phyloP scores from a whole-genome alignment of 2,797 vertebrate genomes.

The Takifugu ocellatus region DNA sequence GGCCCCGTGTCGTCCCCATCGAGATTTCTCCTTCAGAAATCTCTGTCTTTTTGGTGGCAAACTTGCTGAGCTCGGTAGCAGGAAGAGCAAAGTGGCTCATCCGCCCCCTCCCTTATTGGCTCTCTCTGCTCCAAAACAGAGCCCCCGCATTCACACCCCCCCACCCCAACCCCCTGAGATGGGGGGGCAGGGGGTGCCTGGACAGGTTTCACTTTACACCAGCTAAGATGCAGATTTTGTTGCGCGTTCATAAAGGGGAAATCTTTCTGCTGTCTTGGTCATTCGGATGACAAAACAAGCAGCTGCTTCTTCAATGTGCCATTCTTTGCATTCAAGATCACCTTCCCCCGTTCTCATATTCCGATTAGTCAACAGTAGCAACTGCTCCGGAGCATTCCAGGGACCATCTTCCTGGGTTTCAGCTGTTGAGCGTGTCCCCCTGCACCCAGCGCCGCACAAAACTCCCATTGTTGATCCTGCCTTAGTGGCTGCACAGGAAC shows the following conservation, averaged over 20 bases:
- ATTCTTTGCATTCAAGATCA: slow-evolving; percentile 97
- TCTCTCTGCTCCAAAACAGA: slow-evolving; percentile 67
- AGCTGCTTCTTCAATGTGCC: slow-evolving; percentile 97
- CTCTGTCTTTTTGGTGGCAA: slow-evolving; percentile 30
- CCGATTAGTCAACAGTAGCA: slow-evolving; percentile 99
- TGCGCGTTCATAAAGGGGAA: slow-evolving; percentile 40
- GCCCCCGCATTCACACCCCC: slow-evolving; percentile 43
- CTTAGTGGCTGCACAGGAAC: slow-evolving; percentile 77
- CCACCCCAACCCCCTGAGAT: slow-evolving; percentile 21
- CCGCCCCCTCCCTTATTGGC: slow-evolving; percentile 66
- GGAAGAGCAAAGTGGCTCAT: slow-evolving; percentile 39
- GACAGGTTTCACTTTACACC: slow-evolving; percentile 70
- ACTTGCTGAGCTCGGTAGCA: slow-evolving; percentile 34
- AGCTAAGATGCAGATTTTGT: slow-evolving; percentile 69
- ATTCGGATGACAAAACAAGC: slow-evolving; percentile 89
- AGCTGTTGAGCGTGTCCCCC: slow-evolving; percentile 87
- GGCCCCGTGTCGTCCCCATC: slow-evolving; percentile 2
- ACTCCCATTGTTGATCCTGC: slow-evolving; percentile 88
- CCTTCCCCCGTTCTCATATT: slow-evolving; percentile 98
- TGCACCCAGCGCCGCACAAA: slow-evolving; percentile 86
- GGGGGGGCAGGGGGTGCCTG: slow-evolving; percentile 7
- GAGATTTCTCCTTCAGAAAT: too few species aligned
- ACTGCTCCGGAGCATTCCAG: slow-evolving; percentile 93
- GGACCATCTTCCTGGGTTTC: slow-evolving; percentile 95
- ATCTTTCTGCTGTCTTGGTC: slow-evolving; percentile 82